Evolutionary conservation across 2,113 vertebrate genomes (phyloP).

Genomic region (Athene cunicularia): DNA sequence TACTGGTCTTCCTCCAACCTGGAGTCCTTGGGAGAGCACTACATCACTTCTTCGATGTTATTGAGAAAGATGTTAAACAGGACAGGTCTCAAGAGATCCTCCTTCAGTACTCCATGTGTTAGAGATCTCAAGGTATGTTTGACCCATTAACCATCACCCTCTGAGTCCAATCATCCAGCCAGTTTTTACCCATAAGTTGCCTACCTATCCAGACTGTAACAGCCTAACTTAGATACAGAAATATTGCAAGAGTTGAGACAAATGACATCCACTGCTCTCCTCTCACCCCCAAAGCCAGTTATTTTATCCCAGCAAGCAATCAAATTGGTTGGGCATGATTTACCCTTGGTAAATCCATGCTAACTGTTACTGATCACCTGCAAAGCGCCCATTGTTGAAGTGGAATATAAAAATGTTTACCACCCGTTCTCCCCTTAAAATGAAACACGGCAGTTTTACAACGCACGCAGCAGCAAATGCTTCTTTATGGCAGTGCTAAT

Average conservation of each 20-base stretch:
- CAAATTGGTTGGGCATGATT: background rate
- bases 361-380: background rate
- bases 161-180: background rate
- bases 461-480: background rate
- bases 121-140: background rate
- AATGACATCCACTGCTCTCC: background rate
- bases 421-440: background rate
- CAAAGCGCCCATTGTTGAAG: background rate
- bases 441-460: background rate
- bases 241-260: background rate
- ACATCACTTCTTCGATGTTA: background rate
- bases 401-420: background rate
- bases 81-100: background rate
- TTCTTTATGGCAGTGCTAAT: background rate
- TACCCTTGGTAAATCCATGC: background rate
- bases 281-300: background rate
- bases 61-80: background rate
- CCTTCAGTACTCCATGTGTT: background rate
- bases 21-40: background rate
- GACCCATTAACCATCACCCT: background rate
- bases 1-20: background rate
- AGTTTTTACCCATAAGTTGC: background rate
- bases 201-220: background rate
- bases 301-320: background rate
- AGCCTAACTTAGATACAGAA: background rate